Evolutionary conservation across 1,140 invertebrate genomes (phyloP).

Genomic region (Eulimnadia texana): DNA sequence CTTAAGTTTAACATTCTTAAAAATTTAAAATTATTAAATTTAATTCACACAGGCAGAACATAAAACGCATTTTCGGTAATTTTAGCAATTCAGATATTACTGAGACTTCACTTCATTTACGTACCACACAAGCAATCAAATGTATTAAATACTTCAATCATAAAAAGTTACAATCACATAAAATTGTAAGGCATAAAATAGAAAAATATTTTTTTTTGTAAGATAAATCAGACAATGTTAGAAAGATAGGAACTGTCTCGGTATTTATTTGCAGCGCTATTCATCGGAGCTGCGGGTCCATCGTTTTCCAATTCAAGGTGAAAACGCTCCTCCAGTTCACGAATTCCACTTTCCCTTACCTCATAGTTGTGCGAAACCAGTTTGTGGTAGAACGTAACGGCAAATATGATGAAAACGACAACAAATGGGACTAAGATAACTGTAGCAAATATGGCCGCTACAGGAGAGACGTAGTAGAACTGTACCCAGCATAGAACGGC

Average conservation of each 20-base stretch:
- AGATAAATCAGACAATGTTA: slow-evolving; percentile 1
- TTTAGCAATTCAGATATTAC: too few species aligned
- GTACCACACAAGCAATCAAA: too few species aligned
- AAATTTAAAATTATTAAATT: too few species aligned
- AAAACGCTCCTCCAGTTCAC: slow-evolving; percentile 8
- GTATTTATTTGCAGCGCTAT: neutral
- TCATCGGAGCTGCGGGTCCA: too few species aligned
- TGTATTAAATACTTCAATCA: too few species aligned
- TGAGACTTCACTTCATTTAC: too few species aligned
- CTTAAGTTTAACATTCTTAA: too few species aligned
- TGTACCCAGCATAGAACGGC: slow-evolving; percentile 36
- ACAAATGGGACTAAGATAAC: slow-evolving; percentile 33
- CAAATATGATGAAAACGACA: slow-evolving; percentile 34
- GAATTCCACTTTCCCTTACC: neutral
- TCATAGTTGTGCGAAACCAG: slow-evolving; percentile 26
- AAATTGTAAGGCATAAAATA: too few species aligned
- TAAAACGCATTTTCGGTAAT: too few species aligned
- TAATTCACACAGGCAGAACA: too few species aligned
- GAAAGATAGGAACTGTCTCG: neutral
- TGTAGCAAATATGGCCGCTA: slow-evolving; percentile 29
- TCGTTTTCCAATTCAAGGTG: neutral
- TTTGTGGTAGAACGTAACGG: slow-evolving; percentile 34
- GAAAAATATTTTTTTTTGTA: too few species aligned
- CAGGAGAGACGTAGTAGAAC: slow-evolving; percentile 9
- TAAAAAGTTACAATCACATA: too few species aligned